Conservation (phyloP, 2,888 invertebrate genomes). For the Trachelus tabidus region DNA sequence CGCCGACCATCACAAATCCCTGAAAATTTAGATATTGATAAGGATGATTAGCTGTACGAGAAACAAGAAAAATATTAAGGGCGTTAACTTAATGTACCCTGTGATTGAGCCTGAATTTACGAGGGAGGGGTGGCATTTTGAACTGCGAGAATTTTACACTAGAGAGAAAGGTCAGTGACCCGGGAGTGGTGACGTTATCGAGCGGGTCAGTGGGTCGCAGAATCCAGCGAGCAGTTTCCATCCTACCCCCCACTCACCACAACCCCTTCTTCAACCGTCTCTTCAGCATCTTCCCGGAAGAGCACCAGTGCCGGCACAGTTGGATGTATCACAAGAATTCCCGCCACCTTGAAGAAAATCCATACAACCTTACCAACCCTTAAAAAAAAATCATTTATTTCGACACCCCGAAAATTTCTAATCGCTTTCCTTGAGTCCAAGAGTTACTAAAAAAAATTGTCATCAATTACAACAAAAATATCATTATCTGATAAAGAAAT, state of each 20-base stretch:
- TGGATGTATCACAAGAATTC: not conserved
- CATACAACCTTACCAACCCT: too few relatives aligned
- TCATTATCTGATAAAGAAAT: not conserved
- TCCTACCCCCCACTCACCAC: constrained; percentile 28
- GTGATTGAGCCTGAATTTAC: not conserved
- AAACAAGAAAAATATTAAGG: not conserved
- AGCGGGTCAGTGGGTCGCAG: constrained; percentile 76
- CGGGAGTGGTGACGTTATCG: constrained; percentile 62
- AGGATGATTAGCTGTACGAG: not conserved
- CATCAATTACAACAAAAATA: not conserved
- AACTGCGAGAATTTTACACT: constrained; percentile 44
- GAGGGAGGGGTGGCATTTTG: constrained; percentile 19
- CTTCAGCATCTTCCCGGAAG: not conserved
- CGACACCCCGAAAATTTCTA: not conserved
- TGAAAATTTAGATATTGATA: not conserved
- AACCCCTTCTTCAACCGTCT: constrained; percentile 47
- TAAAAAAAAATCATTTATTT: not conserved
- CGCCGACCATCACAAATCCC: not conserved
- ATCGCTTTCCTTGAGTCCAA: not conserved
- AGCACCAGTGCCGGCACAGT: constrained; percentile 2
- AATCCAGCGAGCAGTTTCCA: constrained; percentile 67
- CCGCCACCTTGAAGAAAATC: not conserved
- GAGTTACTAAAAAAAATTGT: not conserved
- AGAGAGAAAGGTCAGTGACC: constrained; percentile 62
- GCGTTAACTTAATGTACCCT: not conserved